Evolutionary conservation across 2,113 vertebrate genomes (phyloP), one percentile per base, ranked within the genome.

Genomic region (Chloroceryle aenea): DNA sequence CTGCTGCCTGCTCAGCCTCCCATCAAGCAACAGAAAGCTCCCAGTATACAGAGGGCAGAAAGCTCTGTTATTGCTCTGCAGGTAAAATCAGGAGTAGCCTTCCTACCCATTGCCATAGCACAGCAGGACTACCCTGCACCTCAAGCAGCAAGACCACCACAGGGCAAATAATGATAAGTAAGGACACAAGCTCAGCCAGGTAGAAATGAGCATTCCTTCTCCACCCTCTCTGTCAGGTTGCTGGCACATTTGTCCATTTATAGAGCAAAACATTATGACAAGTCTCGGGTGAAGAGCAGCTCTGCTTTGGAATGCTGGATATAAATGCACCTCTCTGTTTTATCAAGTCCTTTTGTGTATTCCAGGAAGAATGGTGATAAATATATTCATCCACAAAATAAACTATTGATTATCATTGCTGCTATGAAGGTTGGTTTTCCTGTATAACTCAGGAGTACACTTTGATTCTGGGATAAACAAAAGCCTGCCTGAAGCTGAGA

Each of bases 321-420:
- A 36, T 45, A 76, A 86, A 77, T 18, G 22, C 15, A 79, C 6
- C 3, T n/a, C 40, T 50, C 36, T 73, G 36, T 22, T 22, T 77
- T 81, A 64, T 55, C 32, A 69, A 84, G 73, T 84, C 32, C 27
- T 48, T 84, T 61, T 19, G 12, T 73, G 64, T 69, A 73, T 47
- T 90, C 61, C 32, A 72, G 38, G 26, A 87, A 81, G 61, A 90
- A 87, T 13, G 13, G 40, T 61, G 42, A 90, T 34, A 74, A 86
- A 92, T 84, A 71, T 58, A 92, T 93, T 92, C 48, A 88, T 55
- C 66, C 3, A 25, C 55, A 90, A 77, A 83, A 95, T 75, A 90
- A 95, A 81, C 72, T 95, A 78, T 75, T 85, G 64, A 76, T 92
- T 82, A 69, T n/a, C 34, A 12, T 53, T 72, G 6, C 61, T 92